Evolutionary conservation across 1,140 invertebrate genomes (phyloP).

Genomic region (Cydia strobilella): DNA sequence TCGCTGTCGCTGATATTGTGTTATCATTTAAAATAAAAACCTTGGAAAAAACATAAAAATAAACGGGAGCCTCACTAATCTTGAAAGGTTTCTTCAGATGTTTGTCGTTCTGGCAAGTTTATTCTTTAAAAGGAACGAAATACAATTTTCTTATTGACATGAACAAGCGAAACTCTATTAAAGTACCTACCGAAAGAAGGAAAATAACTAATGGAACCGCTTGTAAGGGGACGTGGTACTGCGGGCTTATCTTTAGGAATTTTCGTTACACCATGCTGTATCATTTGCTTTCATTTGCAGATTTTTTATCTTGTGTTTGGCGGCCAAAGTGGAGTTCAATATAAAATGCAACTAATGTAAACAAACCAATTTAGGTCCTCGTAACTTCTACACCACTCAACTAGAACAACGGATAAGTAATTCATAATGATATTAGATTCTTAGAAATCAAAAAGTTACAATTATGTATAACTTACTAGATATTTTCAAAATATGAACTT

Average conservation of each 20-base stretch:
- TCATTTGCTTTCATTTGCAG: too few species aligned
- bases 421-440: too few species aligned
- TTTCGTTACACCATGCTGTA: constrained; percentile 36
- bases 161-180: constrained; percentile 38
- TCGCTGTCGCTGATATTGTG: neutral
- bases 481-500: too few species aligned
- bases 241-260: constrained; percentile 40
- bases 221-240: constrained; percentile 17
- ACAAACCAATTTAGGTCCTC: too few species aligned
- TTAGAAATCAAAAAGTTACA: too few species aligned
- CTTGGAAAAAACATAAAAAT: neutral
- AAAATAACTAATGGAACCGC: constrained; percentile 32
- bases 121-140: constrained; percentile 23
- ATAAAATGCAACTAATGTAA: too few species aligned
- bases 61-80: neutral
- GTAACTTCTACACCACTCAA: too few species aligned
- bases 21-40: neutral
- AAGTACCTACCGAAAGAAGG: constrained; percentile 33
- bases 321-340: too few species aligned
- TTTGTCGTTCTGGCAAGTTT: constrained; percentile 12
- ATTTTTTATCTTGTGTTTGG: too few species aligned
- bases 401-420: too few species aligned
- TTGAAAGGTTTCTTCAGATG: constrained; percentile 11
- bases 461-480: too few species aligned
- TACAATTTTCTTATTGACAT: constrained; percentile 35